phyloP scores from a whole-genome alignment of 2,113 vertebrate species.

The Nyctibius bracteatus region DNA sequence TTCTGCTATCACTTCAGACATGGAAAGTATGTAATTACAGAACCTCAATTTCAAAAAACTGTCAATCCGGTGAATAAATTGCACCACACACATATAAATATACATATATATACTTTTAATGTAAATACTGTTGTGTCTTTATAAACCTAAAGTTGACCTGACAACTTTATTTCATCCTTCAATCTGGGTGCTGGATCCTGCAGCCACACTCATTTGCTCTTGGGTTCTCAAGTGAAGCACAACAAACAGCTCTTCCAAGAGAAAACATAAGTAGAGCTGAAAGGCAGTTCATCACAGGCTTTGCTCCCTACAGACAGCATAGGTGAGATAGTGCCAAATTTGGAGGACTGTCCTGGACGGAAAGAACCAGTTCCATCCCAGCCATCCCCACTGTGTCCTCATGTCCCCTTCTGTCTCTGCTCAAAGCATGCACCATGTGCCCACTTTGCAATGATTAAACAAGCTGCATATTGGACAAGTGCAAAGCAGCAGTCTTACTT shows the following conservation, averaged over 20 bases:
- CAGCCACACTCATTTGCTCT: neutral
- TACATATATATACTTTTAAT: neutral
- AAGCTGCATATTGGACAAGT: neutral
- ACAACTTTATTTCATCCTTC: neutral
- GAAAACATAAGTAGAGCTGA: neutral
- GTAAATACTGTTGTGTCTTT: neutral
- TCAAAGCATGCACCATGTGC: rapidly evolving
- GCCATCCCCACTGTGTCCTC: neutral
- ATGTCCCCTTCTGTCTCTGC: rapidly evolving
- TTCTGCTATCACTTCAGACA: neutral
- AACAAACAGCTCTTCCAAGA: neutral
- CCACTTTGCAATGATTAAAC: neutral
- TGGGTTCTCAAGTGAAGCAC: neutral
- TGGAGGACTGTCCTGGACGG: neutral
- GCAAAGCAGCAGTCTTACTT: neutral
- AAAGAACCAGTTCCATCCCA: neutral
- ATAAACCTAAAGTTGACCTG: neutral
- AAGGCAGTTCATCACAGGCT: neutral
- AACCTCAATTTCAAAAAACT: neutral
- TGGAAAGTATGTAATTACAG: neutral
- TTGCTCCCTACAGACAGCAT: neutral
- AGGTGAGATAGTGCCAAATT: neutral
- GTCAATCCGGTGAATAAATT: neutral
- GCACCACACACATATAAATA: neutral
- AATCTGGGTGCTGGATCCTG: neutral